A percentile compares a stretch with the other conserved stretches of the same genome.
Evolutionary conservation across 1,140 invertebrate species (phyloP).

Genomic region (Chlorops oryzae): DNA sequence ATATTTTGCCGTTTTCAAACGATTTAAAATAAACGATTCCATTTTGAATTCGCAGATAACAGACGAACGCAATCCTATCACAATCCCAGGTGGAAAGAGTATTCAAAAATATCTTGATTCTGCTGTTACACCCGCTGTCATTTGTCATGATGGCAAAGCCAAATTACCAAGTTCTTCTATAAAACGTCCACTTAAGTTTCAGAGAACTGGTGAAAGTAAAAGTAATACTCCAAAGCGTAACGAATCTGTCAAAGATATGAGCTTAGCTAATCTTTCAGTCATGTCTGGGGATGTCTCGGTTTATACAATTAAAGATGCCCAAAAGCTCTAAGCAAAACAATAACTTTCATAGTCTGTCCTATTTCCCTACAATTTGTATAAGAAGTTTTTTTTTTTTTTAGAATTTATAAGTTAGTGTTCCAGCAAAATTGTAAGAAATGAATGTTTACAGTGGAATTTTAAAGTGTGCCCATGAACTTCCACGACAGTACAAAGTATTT

Average conservation of each 20-base stretch:
- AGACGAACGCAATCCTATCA: slow-evolving; percentile 36
- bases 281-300: slow-evolving; percentile 45
- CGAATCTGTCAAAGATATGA: slow-evolving; percentile 15
- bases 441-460: too few species aligned
- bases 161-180: slow-evolving; percentile 19
- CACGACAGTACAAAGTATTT: too few species aligned
- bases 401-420: too few species aligned
- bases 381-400: too few species aligned
- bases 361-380: too few species aligned
- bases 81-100: slow-evolving; percentile 33
- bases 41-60: slow-evolving; percentile 23
- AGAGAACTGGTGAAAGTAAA: neutral
- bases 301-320: slow-evolving; percentile 41
- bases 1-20: neutral
- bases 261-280: slow-evolving; percentile 44
- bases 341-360: too few species aligned
- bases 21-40: neutral
- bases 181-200: neutral
- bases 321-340: slow-evolving; percentile 39
- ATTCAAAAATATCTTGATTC: slow-evolving; percentile 40
- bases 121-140: slow-evolving; percentile 32
- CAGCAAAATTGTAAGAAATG: too few species aligned
- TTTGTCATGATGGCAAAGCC: slow-evolving; percentile 41
- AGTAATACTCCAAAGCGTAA: slow-evolving; percentile 18
- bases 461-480: too few species aligned